Base-by-base conservation (phyloP, 2,888 invertebrate genomes). In the Rhorus exstirpatorius region DNA sequence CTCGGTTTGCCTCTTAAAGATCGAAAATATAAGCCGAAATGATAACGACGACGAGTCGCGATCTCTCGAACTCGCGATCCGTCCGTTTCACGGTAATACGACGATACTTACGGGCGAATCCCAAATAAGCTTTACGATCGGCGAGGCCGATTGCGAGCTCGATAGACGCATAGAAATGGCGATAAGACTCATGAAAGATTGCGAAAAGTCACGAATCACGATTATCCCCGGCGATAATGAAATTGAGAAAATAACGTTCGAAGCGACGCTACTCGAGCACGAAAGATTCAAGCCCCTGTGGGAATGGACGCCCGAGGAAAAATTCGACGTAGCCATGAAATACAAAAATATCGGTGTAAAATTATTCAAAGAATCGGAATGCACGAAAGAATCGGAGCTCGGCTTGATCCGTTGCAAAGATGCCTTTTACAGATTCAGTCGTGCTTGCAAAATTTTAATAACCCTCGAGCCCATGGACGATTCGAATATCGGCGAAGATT, bases 341-440 rank as follows among this genome's bases (percentile, higher is more conserved):
- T 94, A 94, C 85, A 95, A 95, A 91, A 94, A 94, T 80, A 89
- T 92, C 44, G 95, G 96, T 1, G 96, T 96, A 0, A 91, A 94
- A 35, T 93, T 97, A 82, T 97, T 96, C 83, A 95, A 95, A 89
- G 76, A 79, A 14, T 65, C 75, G 1, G 71, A 38, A 38, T 38
- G n/a, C n/a, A n/a, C n/a, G n/a, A 95, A 95, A 89, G 76, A 79
- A 14, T 65, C 75, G 1, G 71, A 38, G 8, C 8, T 41, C 4
- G 21, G 21, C 1, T 90, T 93, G 0, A 94, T 94, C 82, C 94
- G 95, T 68, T 93, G 94, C 68, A 89, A 93, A 8, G 96, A 97
- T 90, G 97, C 97, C 0, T 97, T 97, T 87, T 93, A 94, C 82
- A 94, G 95, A 87, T 98, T 97, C 91, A 95, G 94, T 83, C 96